Conservation (phyloP, 2,888 invertebrate species). For the Abscondita cerata region DNA sequence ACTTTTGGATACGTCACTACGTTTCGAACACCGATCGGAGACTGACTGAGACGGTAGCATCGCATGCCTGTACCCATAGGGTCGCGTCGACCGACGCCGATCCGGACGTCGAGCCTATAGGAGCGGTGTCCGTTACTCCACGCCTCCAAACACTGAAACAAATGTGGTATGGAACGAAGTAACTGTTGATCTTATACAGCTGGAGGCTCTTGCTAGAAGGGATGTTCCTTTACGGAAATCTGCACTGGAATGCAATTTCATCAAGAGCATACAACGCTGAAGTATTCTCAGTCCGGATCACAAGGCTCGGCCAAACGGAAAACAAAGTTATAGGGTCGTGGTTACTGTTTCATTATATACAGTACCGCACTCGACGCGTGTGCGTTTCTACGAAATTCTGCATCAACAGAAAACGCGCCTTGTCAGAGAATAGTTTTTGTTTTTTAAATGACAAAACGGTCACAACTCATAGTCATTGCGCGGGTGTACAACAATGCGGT, state of each 20-base stretch:
- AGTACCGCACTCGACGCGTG: constrained; percentile 35
- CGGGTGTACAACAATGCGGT: constrained; percentile 53
- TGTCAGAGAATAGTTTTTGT: constrained; percentile 14
- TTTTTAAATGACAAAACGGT: constrained; percentile 36
- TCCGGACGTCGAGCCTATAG: constrained; percentile 53
- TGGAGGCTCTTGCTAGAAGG: constrained; percentile 44
- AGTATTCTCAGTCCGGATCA: constrained; percentile 57
- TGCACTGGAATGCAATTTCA: constrained; percentile 62
- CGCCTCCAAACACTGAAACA: constrained; percentile 57
- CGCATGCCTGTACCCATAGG: constrained; percentile 42
- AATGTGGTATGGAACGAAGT: constrained; percentile 56
- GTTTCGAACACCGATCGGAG: constrained; percentile 33
- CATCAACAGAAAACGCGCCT: constrained; percentile 4
- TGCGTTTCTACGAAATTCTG: constrained; percentile 18
- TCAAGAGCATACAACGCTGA: constrained; percentile 57
- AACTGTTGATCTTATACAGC: constrained; percentile 58
- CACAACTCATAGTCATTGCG: constrained; percentile 41
- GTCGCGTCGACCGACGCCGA: constrained; percentile 46
- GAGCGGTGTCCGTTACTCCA: constrained; percentile 55
- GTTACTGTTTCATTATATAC: constrained; percentile 58
- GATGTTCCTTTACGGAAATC: constrained; percentile 59
- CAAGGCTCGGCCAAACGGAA: constrained; percentile 59
- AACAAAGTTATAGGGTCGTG: constrained; percentile 60
- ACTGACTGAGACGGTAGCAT: constrained; percentile 36
- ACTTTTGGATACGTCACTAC: constrained; percentile 24